Conservation (phyloP, 2,888 invertebrate genomes). For the Deilephila elpenor region DNA sequence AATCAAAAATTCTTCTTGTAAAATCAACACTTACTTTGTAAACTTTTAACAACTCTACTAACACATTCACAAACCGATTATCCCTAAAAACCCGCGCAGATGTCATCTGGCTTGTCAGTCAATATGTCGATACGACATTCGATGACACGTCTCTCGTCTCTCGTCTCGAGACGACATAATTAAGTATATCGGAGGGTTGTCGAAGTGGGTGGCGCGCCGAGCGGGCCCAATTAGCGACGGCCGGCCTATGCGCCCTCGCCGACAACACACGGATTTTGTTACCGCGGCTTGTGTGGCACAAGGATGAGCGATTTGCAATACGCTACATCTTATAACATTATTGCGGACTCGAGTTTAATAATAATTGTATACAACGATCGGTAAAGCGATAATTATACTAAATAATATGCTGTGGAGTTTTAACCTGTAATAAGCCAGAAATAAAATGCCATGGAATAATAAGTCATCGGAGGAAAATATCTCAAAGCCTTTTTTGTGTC, state of each 20-base stretch:
- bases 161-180: constrained; percentile 43
- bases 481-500: too few relatives aligned
- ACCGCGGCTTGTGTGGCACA: constrained; percentile 35
- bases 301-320: constrained; percentile 42
- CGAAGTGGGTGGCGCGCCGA: constrained; percentile 49
- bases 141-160: constrained; percentile 36
- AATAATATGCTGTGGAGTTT: too few relatives aligned
- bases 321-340: constrained; percentile 24
- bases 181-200: constrained; percentile 45
- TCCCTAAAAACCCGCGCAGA: constrained; percentile 15
- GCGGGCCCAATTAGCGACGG: constrained; percentile 60
- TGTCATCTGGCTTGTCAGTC: constrained; percentile 14
- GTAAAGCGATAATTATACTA: too few relatives aligned
- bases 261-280: constrained; percentile 42
- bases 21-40: not conserved
- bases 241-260: constrained; percentile 42
- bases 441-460: too few relatives aligned
- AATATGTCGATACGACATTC: constrained; percentile 43
- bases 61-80: not conserved
- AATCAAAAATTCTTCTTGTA: too few relatives aligned
- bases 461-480: too few relatives aligned
- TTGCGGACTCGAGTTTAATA: too few relatives aligned
- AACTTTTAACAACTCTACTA: not conserved
- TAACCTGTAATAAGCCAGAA: too few relatives aligned
- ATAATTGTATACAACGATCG: too few relatives aligned